Evolutionary conservation across 2,113 vertebrate species (phyloP), one percentile per base, ranked within the genome.

Genomic region (Oreochromis spilurus): DNA sequence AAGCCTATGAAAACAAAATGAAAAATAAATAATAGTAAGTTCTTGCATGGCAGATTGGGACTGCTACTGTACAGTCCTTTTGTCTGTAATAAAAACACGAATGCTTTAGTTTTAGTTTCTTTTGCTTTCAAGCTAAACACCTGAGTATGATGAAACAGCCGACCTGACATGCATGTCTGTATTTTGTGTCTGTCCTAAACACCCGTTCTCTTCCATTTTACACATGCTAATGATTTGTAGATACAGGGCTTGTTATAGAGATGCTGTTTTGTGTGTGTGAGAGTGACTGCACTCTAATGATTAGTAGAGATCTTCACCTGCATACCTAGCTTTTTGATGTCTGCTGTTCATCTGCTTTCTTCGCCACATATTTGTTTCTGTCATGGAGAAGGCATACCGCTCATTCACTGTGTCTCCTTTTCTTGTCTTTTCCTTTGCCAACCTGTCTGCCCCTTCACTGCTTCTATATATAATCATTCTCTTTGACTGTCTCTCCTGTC

Each of bases 291-390:
- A 40, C 82, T 77, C 72, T 77, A 77, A 77, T 80, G 81, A 87
- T 90, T 79, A 83, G 85, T 24, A 5, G 31, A 57, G 54, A 83
- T 52, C 72, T 90, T 91, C 87, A 89, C 87, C 87, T 85, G 84
- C 82, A 83, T 82, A 75, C 16, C 12, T 57, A 52, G 21, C 67
- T 48, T 77, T 85, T 88, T 87, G 81, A 88, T 79, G 82, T 77
- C 72, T 52, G 72, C 26, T 77, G 6, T 52, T 77, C 26, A 77
- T 77, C 45, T 13, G 17, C 72, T 87, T 79, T 45, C 79, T 81
- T 53, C 34, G 40, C 26, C 13, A 26, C 7, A 2, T 75, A 24
- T 45, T 67, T 80, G 67, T 78, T 55, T 57, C 65, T 77, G 43
- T 75, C n/a, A 6, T 87, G 29, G 75, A 65, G 29, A 50, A 60